phyloP scores from a whole-genome alignment of 2,113 vertebrate species.

The Speoplatyrhinus poulsoni region DNA sequence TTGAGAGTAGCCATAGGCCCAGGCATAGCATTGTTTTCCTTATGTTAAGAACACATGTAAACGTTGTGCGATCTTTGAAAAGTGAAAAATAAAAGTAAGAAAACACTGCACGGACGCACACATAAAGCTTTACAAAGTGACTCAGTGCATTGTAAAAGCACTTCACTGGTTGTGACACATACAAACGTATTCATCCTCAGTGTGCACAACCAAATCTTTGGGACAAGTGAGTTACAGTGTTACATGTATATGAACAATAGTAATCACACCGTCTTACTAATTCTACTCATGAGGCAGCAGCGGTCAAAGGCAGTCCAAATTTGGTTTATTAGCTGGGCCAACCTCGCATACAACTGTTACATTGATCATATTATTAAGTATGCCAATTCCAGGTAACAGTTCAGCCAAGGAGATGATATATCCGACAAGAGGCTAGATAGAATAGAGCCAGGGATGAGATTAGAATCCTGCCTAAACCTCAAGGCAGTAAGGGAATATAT shows the following conservation, averaged over 20 bases:
- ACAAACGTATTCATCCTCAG: constrained; percentile 1
- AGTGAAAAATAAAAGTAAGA: constrained; percentile 5
- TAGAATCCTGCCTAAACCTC: no score
- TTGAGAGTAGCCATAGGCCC: no score
- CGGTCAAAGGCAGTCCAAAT: constrained; percentile 10
- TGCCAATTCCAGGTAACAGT: no score
- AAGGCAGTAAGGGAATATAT: no score
- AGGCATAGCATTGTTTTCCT: no score
- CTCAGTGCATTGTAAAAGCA: constrained; percentile 16
- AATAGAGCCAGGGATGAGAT: no score
- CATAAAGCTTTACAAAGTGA: constrained; percentile 18
- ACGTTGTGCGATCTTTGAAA: constrained; percentile 18
- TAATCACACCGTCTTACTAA: background rate
- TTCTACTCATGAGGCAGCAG: constrained; percentile 3
- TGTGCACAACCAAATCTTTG: constrained; percentile 39
- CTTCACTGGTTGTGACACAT: background rate
- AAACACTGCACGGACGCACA: background rate
- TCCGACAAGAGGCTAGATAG: background rate
- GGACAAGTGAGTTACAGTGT: background rate
- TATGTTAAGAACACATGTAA: no score
- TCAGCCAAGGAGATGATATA: background rate
- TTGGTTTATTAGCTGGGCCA: constrained; percentile 3
- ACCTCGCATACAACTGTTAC: no score
- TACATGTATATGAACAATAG: constrained; percentile 4
- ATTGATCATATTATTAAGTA: no score